Evolutionary conservation across 2,888 invertebrate species (phyloP), one percentile per base, ranked within the genome.

Genomic region (Cerastis leucographa): DNA sequence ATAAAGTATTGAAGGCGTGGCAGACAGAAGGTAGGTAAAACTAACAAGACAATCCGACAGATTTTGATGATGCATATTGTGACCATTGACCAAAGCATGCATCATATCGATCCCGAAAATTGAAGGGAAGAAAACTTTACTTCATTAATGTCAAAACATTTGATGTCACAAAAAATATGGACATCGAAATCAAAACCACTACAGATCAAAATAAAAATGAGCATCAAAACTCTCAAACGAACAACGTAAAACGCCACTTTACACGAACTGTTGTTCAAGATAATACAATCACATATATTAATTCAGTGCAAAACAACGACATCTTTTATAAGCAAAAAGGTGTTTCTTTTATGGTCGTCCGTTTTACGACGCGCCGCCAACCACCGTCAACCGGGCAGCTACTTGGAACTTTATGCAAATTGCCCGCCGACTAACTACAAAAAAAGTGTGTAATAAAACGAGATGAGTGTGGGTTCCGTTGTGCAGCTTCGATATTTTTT

Each of bases 391-490:
- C 90, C 89, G 88, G 86, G 89, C 89, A 78, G 95, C 95, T 95
- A 95, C 95, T 95, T 95, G 93, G 89, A 92, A 93, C 92, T 94
- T 94, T 93, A 95, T 94, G 94, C 93, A 94, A 94, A 95, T 94
- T 91, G 89, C 85, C 79, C 83, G 92, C 90, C 91, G 92, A 90
- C 90, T 90, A 90, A 91, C 88, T 88, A 89, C 71, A 90, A 91
- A 91, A 92, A 91, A 91, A 89, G 88, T 85, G 86, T 91, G 88
- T 87, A 92, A 87, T 88, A 88, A 88, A 88, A 88, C 76, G 73
- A 72, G 51, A 62, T 46, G 80, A 76, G 85, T 88, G 90, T 71
- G 78, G 83, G 87, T 87, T 86, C 85, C 86, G 87, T 64, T 59
- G 64, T 29, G 62, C 25, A 59, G 42, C 54, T 35, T 64, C 19